Percentiles rank a stretch among this genome's conserved stretches.
Conservation (phyloP, 2,888 invertebrate species). For the Cremastinae sp. region DNA sequence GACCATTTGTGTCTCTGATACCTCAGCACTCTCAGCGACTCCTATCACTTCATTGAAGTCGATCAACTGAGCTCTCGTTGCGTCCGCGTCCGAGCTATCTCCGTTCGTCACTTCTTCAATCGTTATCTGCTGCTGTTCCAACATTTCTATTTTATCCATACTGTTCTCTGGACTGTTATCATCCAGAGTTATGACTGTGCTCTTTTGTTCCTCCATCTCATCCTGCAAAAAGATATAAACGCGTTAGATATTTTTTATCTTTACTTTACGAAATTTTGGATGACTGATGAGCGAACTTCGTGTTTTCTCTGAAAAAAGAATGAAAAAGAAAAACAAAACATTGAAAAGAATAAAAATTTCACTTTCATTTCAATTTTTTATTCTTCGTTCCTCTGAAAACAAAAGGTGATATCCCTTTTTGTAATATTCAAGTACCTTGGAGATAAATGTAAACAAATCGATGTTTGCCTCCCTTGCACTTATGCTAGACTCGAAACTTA, state of each 20-base stretch:
- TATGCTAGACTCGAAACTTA: neutral
- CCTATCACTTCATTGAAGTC: constrained; percentile 63
- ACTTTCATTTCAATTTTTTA: no score
- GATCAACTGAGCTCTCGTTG: constrained; percentile 57
- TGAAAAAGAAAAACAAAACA: no score
- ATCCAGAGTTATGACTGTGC: constrained; percentile 61
- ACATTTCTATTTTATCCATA: constrained; percentile 66
- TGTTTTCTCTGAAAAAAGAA: no score
- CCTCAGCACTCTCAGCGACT: constrained; percentile 62
- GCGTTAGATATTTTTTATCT: no score
- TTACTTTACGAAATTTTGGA: no score
- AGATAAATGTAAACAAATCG: no score
- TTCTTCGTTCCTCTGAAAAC: no score
- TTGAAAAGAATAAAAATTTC: no score
- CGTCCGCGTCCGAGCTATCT: constrained; percentile 62
- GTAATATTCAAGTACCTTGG: no score
- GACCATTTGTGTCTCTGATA: constrained; percentile 58
- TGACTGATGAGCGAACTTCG: no score
- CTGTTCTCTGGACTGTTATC: constrained; percentile 67
- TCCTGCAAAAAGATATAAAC: constrained; percentile 47
- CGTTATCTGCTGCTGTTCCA: constrained; percentile 63
- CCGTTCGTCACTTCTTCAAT: constrained; percentile 70
- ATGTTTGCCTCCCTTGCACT: no score
- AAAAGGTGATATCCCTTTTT: no score
- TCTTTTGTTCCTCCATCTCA: constrained; percentile 52